Base-by-base conservation (phyloP, 2,888 invertebrate genomes). In the Podotricha telesiphe region DNA sequence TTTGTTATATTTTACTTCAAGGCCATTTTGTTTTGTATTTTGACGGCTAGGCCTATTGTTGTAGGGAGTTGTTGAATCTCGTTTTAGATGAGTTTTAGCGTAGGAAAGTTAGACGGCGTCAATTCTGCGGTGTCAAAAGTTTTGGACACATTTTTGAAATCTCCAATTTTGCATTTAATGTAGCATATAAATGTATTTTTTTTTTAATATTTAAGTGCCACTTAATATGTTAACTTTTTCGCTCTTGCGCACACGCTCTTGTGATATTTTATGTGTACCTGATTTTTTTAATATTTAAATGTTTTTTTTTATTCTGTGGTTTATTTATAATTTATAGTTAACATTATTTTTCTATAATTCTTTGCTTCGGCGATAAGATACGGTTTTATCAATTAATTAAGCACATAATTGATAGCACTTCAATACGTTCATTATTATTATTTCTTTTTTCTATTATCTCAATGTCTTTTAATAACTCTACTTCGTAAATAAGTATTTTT, bases 51-150 rank as follows among this genome's bases (percentile, higher is more conserved):
- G 62, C 62, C 62, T 62, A 62, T 20, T 53, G 37, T 62, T 62
- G 48, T 47, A 48, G 42, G 28, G 34, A 50, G 37, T 59, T 58
- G 50, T 58, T 67, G 66, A 51, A 59, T 59, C 48, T 50, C 59
- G 28, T 50, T 59, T 50, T 58, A 59, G 62, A 50, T 62, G 62
- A 50, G 47, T 62, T 59, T 59, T 62, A 62, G 62, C 37, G 62
- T 62, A 62, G 62, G 62, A 4, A 48, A 28, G 62, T 62, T 62
- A 68, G 66, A 69, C 67, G 61, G 67, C 65, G 75, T 76, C 75
- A 74, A 74, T 76, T 76, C 75, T 73, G 78, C 82, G 81, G 87
- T 88, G 87, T 87, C 87, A 88, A 88, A 87, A 84, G n/a, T 85
- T 84, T 84, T 83, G 69, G 83, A 83, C 82, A 82, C 83, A 69